Evolutionary conservation across 2,797 vertebrate species (phyloP).

Genomic region (Malurus splendens): DNA sequence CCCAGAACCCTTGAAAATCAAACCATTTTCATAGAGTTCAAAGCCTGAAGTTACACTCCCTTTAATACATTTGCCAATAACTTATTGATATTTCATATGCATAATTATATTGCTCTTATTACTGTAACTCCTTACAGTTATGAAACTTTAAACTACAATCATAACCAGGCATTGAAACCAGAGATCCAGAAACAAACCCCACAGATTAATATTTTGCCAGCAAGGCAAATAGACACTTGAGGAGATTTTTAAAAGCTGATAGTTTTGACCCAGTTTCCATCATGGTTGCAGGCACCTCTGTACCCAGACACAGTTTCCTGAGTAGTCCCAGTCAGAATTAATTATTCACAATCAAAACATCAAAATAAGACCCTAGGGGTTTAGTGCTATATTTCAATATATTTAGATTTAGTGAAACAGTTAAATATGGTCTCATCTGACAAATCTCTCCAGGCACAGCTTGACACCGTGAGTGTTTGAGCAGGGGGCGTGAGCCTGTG

Average conservation of each 20-base stretch:
- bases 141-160: not conserved
- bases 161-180: not conserved
- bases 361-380: not conserved
- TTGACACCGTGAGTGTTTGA: not conserved
- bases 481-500: rapidly evolving
- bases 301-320: not conserved
- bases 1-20: not conserved
- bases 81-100: not conserved
- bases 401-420: not conserved
- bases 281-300: rapidly evolving
- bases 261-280: not conserved
- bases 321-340: not conserved
- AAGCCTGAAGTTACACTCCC: not conserved
- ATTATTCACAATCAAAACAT: not conserved
- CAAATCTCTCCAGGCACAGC: not conserved
- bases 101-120: not conserved
- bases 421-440: not conserved
- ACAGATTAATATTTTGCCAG: not conserved
- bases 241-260: not conserved
- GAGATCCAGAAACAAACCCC: not conserved
- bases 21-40: not conserved
- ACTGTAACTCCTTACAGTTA: not conserved
- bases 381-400: not conserved
- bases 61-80: not conserved
- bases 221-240: not conserved